Percentiles rank a stretch among this genome's conserved stretches.
phyloP scores from a whole-genome alignment of 1,140 invertebrate species.

The Diabrotica undecimpunctata region DNA sequence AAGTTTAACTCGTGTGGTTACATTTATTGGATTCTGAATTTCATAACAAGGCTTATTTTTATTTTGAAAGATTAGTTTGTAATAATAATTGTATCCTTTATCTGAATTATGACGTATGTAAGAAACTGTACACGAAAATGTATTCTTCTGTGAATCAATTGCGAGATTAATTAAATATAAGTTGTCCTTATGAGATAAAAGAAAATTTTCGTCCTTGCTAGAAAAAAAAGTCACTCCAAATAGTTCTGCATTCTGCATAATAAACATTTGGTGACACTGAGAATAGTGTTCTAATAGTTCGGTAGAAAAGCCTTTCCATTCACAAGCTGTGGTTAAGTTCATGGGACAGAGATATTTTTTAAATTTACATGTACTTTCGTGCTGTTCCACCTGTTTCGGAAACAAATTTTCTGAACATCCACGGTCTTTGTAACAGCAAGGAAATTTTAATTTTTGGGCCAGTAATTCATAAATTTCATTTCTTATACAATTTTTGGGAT shows the following conservation, averaged over 20 bases:
- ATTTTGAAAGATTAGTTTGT: constrained; percentile 19
- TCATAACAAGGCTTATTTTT: not conserved
- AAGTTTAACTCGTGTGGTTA: not conserved
- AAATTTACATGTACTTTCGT: constrained; percentile 23
- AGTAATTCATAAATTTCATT: constrained; percentile 22
- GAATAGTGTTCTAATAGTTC: constrained; percentile 24
- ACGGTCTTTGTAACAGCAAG: constrained; percentile 21
- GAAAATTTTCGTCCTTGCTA: constrained; percentile 22
- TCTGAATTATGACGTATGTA: constrained; percentile 15
- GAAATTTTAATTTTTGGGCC: constrained; percentile 24
- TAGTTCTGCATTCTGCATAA: constrained; percentile 19
- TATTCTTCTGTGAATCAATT: constrained; percentile 12
- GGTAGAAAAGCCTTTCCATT: constrained; percentile 14
- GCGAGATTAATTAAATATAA: constrained; percentile 22
- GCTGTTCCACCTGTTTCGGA: constrained; percentile 20
- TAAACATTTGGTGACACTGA: constrained; percentile 13
- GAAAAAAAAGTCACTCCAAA: constrained; percentile 29
- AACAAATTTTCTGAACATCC: constrained; percentile 22
- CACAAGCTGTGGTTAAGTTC: constrained; percentile 6
- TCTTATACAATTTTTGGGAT: constrained; percentile 4
- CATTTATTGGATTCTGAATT: constrained; percentile 12
- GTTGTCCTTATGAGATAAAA: constrained; percentile 23
- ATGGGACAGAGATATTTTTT: constrained; percentile 17
- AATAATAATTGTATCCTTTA: constrained; percentile 8
- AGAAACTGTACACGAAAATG: constrained; percentile 21